Evolutionary conservation across 1,140 invertebrate genomes (phyloP).

Genomic region (Neodiprion pinetum): DNA sequence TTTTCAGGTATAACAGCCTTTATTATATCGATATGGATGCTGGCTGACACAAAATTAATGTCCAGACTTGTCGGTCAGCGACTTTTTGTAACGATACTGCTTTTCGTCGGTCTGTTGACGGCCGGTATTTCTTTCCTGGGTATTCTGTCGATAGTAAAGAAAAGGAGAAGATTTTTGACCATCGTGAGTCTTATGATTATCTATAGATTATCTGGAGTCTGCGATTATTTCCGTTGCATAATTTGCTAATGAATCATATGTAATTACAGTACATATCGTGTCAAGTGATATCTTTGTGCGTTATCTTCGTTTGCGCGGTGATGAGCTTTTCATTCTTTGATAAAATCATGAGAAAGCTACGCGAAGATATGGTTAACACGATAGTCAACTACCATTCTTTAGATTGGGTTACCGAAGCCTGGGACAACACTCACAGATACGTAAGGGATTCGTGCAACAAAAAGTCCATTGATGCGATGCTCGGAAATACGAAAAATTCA

Average conservation of each 20-base stretch:
- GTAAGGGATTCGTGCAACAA: slow-evolving; percentile 24
- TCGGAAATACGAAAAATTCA: too few relatives aligned
- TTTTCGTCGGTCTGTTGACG: slow-evolving; percentile 32
- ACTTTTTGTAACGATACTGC: slow-evolving; percentile 33
- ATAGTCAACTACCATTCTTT: slow-evolving; percentile 36
- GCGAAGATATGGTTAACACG: slow-evolving; percentile 35
- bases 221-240: neutral
- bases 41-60: slow-evolving; percentile 38
- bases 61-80: slow-evolving; percentile 39
- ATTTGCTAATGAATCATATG: neutral
- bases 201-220: slow-evolving; percentile 2
- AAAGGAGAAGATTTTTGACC: slow-evolving; percentile 28
- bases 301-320: slow-evolving; percentile 35
- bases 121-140: slow-evolving; percentile 32
- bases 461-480: too few relatives aligned
- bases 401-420: slow-evolving; percentile 35
- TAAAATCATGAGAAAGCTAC: slow-evolving; percentile 33
- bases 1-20: slow-evolving; percentile 37
- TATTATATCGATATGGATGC: slow-evolving; percentile 39
- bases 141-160: slow-evolving; percentile 37
- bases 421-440: slow-evolving; percentile 48
- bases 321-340: slow-evolving; percentile 44
- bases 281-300: slow-evolving; percentile 28
- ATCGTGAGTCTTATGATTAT: slow-evolving; percentile 29
- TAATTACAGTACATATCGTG: slow-evolving; percentile 36